phyloP scores from a whole-genome alignment of 2,888 invertebrate species.

The Pilophorus perplexus region DNA sequence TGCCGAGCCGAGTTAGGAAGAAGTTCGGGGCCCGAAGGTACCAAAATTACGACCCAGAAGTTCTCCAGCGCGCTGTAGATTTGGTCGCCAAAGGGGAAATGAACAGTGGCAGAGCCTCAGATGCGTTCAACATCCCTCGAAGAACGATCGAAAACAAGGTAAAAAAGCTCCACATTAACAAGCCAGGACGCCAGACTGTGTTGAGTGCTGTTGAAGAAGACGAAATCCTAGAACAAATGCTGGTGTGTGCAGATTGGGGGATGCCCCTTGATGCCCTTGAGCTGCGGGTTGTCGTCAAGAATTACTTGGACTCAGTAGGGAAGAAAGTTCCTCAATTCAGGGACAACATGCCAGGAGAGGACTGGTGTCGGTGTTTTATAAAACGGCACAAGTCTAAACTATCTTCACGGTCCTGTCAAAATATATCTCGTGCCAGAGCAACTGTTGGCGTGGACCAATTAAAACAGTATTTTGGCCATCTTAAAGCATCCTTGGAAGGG shows the following conservation, averaged over 20 bases:
- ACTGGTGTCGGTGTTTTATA: neutral
- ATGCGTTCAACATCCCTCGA: neutral
- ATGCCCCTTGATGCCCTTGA: neutral
- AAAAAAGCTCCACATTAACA: neutral
- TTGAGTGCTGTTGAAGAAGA: neutral
- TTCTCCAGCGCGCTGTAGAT: neutral
- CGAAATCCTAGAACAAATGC: neutral
- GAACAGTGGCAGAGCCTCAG: neutral
- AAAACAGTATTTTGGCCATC: neutral
- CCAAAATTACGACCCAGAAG: neutral
- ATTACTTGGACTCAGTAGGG: conserved; percentile 8
- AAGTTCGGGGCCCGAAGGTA: conserved; percentile 2
- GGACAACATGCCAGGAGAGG: neutral
- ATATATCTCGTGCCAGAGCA: conserved; percentile 23
- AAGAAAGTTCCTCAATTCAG: neutral
- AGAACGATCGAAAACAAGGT: neutral
- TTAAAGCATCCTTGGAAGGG: neutral
- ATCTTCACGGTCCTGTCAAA: neutral
- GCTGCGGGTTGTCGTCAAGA: neutral
- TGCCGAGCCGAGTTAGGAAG: conserved; percentile 10
- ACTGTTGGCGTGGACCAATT: neutral
- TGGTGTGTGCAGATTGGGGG: conserved; percentile 3
- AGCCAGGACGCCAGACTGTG: conserved; percentile 31
- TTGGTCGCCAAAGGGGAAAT: neutral
- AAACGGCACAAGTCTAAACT: neutral